Evolutionary conservation across 1,140 invertebrate genomes (phyloP), one percentile per base, ranked within the genome.

Genomic region (Cyrtorhinus lividipennis): DNA sequence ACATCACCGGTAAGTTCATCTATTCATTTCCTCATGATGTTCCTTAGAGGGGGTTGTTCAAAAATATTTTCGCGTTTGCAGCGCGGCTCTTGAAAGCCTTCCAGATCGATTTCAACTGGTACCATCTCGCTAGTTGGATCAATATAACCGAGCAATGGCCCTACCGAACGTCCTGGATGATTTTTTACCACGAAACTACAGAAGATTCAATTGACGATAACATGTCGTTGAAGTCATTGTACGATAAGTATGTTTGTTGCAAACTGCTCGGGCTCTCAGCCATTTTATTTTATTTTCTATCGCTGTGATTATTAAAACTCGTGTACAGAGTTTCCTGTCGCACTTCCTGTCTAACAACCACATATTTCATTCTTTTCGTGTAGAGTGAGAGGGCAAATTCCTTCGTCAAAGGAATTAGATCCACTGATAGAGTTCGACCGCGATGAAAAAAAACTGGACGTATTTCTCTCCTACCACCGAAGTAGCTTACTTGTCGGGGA

Each of bases 121-220:
- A 96, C 75, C 87, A 94, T 67, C 77, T 98, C 66, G 91, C 92
- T 59, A 91, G 89, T 59, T 99, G 95, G 95, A 89, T 98, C 56
- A 98, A 98, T 73, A 86, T 99, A 27, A 96, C 94, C 0, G 96
- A 99, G 74, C 95, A 98, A 73, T 99, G 95, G 95, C 95, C 95
- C 0, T 93, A 95, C 73, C 79, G 94, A 62, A 92, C 93, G 12
- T 96, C 93, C 15, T 98, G 95, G 93, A 88, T 99, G 66, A 95
- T 97, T 62, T 81, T 95, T 66, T 87, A 94, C 73, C 92, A 90
- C 72, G 94, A 97, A 73, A 83, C 87, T 61, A 85, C 83, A 69
- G 92, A 95, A 71, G 88, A 94, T 44, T 82, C 79, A 61, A 79
- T 93, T 13, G 92, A 96, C 61, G 92, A 96, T 72, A 81, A 80